Evolutionary conservation across 2,797 vertebrate species (phyloP).

Genomic region (Melanotaenia parkinsoni): DNA sequence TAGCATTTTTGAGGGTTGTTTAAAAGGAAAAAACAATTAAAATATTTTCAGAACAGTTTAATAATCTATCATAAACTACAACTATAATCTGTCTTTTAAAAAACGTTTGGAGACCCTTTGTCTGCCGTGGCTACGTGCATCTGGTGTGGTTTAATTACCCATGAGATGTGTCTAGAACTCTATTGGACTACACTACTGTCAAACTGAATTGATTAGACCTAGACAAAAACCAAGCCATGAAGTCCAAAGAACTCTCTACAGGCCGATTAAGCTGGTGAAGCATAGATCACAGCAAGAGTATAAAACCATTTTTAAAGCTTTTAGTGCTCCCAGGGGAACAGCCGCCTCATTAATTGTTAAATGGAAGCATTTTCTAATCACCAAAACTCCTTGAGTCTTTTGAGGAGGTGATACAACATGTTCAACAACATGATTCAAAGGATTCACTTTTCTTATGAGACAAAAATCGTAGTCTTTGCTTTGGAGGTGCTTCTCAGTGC

Average conservation of each 20-base stretch:
- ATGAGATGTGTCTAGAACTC: neutral
- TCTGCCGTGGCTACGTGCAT: neutral
- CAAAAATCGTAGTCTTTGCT: neutral
- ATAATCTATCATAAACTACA: neutral
- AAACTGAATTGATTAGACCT: constrained; percentile 13
- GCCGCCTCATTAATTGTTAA: constrained; percentile 25
- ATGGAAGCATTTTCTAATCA: constrained; percentile 25
- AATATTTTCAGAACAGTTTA: neutral
- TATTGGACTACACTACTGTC: neutral
- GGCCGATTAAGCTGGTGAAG: constrained; percentile 5
- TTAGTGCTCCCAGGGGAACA: constrained; percentile 2
- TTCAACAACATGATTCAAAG: neutral
- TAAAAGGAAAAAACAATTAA: neutral
- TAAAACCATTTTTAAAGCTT: constrained; percentile 21
- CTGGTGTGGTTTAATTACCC: neutral
- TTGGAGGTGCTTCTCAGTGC: constrained; percentile 2
- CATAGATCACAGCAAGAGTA: constrained; percentile 7
- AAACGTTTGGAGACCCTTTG: neutral
- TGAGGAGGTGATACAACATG: constrained; percentile 1
- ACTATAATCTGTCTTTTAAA: neutral
- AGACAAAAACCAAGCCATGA: neutral
- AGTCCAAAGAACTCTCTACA: neutral
- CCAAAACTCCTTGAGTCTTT: neutral
- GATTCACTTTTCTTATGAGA: neutral
- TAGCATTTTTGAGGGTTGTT: neutral